These are phyloP conservation scores for Heliconius eleuchia DNA, from an alignment of 1,140 invertebrate species.

Conservation along the genomic window DNA sequence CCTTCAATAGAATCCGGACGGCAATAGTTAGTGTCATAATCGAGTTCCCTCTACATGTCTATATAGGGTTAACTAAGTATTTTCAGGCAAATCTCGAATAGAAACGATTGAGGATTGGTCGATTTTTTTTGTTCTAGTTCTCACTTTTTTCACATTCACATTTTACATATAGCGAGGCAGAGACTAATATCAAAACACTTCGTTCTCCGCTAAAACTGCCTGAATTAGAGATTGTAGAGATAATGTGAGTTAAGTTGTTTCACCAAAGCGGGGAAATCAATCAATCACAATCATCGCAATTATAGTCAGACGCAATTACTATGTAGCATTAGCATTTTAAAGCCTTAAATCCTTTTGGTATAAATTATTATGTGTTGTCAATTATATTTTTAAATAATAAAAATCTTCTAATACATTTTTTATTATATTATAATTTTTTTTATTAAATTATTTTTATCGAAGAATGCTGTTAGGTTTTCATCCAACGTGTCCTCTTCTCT, in stretches of 20 bases:
- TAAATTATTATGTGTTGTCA: too few relatives aligned
- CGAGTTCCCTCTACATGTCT: slow-evolving; percentile 16
- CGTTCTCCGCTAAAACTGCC: not conserved
- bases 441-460: too few relatives aligned
- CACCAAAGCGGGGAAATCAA: not conserved
- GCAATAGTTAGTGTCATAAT: slow-evolving; percentile 29
- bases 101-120: not conserved
- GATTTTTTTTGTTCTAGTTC: not conserved
- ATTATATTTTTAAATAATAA: too few relatives aligned
- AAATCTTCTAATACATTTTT: too few relatives aligned
- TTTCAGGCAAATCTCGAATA: not conserved
- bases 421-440: too few relatives aligned
- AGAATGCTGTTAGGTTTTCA: too few relatives aligned
- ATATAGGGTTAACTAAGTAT: not conserved
- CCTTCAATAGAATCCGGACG: slow-evolving; percentile 36
- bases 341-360: too few relatives aligned
- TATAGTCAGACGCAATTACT: too few relatives aligned
- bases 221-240: not conserved
- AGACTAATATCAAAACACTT: not conserved
- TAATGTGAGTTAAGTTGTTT: not conserved
- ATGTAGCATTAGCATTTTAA: too few relatives aligned
- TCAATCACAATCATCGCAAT: not conserved
- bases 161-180: too few relatives aligned
- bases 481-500: too few relatives aligned
- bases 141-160: too few relatives aligned